phyloP scores from a whole-genome alignment of 2,113 vertebrate genomes.

The Recurvirostra avosetta region DNA sequence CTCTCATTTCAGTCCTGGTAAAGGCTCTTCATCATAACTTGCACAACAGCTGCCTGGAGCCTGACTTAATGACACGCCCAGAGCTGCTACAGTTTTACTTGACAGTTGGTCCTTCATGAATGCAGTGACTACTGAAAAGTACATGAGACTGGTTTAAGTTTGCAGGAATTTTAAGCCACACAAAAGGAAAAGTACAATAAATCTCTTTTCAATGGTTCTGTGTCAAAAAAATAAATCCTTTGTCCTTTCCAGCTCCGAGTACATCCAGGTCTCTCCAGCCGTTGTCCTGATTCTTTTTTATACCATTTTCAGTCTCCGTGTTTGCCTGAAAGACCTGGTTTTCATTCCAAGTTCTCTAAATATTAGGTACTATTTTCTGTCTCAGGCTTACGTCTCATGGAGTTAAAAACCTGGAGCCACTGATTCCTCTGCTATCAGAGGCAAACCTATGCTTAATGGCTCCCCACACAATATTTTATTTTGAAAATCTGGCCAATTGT shows the following conservation, averaged over 20 bases:
- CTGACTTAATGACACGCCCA: not conserved
- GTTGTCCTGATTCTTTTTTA: not conserved
- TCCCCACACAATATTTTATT: not conserved
- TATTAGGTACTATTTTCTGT: not conserved
- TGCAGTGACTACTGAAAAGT: not conserved
- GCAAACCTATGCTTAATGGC: not conserved
- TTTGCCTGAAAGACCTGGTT: not conserved
- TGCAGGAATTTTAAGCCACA: not conserved
- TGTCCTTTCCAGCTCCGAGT: not conserved
- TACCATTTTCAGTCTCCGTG: not conserved
- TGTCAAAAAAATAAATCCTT: not conserved
- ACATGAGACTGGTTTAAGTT: not conserved
- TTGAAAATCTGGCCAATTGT: not conserved
- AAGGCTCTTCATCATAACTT: not conserved
- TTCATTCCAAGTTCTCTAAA: not conserved
- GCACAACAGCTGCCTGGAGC: not conserved
- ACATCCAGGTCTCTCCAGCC: not conserved
- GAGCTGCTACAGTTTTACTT: not conserved
- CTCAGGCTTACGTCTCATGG: not conserved
- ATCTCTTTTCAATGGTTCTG: not conserved
- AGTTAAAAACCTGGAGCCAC: not conserved
- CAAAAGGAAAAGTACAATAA: not conserved
- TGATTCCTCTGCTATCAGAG: not conserved
- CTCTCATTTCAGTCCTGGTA: not conserved
- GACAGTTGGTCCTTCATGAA: not conserved